Conservation (phyloP, 2,888 invertebrate species). For the Lepidocyrtoides sp. region DNA sequence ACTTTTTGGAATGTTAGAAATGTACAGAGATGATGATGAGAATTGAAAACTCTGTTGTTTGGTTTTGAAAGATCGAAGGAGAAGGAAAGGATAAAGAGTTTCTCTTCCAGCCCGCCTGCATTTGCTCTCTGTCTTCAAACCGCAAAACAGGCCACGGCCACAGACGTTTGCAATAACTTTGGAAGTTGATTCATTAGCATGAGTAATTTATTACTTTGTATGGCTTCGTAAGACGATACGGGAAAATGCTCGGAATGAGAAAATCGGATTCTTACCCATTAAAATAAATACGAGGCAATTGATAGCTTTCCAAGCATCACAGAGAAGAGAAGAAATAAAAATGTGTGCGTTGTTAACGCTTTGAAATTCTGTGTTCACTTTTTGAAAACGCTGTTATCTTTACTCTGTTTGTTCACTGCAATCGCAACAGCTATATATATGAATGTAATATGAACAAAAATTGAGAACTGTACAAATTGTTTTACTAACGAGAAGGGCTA, state of each 20-base stretch:
- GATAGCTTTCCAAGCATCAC: not conserved
- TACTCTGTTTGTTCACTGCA: no score
- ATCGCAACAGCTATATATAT: not conserved
- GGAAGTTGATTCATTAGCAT: slow-evolving; percentile 65
- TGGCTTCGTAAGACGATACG: slow-evolving; percentile 50
- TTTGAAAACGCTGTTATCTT: no score
- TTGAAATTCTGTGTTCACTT: not conserved
- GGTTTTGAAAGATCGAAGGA: not conserved
- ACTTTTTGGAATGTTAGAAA: slow-evolving; percentile 17
- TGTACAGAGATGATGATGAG: not conserved
- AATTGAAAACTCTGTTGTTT: slow-evolving; percentile 19
- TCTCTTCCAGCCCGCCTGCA: slow-evolving; percentile 39
- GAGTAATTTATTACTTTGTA: slow-evolving; percentile 66
- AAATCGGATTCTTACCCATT: slow-evolving; percentile 42
- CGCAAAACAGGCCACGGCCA: slow-evolving; percentile 52
- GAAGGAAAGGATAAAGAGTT: not conserved
- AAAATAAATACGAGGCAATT: slow-evolving; percentile 35
- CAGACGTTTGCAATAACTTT: slow-evolving; percentile 75
- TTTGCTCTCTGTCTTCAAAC: not conserved
- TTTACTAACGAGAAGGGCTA: not conserved
- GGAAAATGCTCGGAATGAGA: slow-evolving; percentile 57
- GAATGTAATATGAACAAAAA: not conserved
- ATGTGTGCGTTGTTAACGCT: not conserved
- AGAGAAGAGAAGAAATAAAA: not conserved
- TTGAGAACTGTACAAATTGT: not conserved